phyloP scores from a whole-genome alignment of 2,113 vertebrate genomes.

The Paradisaea rubra region DNA sequence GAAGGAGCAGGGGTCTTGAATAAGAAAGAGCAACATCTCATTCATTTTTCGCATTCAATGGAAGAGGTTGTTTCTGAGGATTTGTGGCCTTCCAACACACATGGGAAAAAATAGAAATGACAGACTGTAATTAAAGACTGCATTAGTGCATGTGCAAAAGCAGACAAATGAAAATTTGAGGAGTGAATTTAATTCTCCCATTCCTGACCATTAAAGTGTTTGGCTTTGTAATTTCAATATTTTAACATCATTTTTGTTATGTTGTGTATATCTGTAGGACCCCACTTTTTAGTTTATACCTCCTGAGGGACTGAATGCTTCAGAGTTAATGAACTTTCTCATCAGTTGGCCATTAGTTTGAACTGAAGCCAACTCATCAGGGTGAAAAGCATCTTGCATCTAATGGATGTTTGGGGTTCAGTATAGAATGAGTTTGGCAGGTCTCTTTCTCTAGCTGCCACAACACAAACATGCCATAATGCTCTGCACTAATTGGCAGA shows the following conservation, averaged over 20 bases:
- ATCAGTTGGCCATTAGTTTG: constrained; percentile 54
- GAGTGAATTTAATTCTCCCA: constrained; percentile 22
- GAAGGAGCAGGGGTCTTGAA: neutral
- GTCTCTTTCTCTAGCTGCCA: constrained; percentile 49
- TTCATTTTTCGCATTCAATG: neutral
- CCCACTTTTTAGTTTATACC: constrained; percentile 55
- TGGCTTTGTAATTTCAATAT: constrained; percentile 44
- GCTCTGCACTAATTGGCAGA: constrained; percentile 49
- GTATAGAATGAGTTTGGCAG: constrained; percentile 64
- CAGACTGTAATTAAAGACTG: constrained; percentile 23
- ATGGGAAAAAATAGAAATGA: neutral
- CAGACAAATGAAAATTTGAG: constrained; percentile 1
- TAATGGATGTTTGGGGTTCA: constrained; percentile 59
- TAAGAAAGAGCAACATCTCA: neutral
- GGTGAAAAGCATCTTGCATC: constrained; percentile 60
- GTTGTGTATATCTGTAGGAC: constrained; percentile 41
- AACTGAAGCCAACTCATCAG: constrained; percentile 58
- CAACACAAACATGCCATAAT: constrained; percentile 57
- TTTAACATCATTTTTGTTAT: constrained; percentile 43
- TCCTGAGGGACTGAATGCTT: constrained; percentile 47
- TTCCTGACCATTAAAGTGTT: neutral
- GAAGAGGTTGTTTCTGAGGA: neutral
- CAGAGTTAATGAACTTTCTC: constrained; percentile 63
- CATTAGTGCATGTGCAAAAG: neutral
- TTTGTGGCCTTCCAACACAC: neutral